Base-by-base conservation (phyloP, 1,140 invertebrate genomes). In the Eupristina koningsbergeri region DNA sequence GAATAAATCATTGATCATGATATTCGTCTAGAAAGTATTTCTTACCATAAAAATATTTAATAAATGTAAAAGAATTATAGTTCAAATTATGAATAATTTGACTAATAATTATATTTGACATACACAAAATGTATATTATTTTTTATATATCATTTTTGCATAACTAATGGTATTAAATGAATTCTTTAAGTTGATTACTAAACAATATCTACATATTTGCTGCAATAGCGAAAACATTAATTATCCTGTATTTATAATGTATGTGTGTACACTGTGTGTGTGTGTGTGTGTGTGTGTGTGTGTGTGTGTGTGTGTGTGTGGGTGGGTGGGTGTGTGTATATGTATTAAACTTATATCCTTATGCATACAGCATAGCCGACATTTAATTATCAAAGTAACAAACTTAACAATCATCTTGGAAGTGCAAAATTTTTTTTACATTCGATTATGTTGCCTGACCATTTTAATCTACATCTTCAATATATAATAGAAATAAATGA, bases 181-280 rank as follows among this genome's bases (percentile, higher is more conserved):
- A 81, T 39, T 41, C 80, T 75, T 64, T 34, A 11, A 50, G n/a
- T 17, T 47, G 39, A 31, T 75, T 69, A 71, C 26, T 73, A 78
- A 83, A 39, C 39, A 83, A 71, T 76, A 78, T 78, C 64, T 76
- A 83, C 81, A 71, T 26, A 83, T 50, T 78, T 73, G 63, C 58
- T n/a, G 71, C 45, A 53, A 8, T 58, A 64, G 39, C 61, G 26
- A 61, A 58, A 73, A 78, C 67, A 61, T 73, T 71, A 29, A 31
- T 47, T 71, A 29, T 39, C 39, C 5, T 63, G 31, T 36, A 13
- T 53, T n/a, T n/a, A n/a, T n/a, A n/a, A n/a, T n/a, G n/a, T n/a
- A n/a, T n/a, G n/a, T n/a, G n/a, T n/a, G n/a, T n/a, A n/a, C n/a
- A n/a, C n/a, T n/a, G n/a, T n/a, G 6, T 29, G 29, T 63, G 26